Percentiles rank a stretch among this genome's conserved stretches.
These are phyloP conservation scores for Peromyscus aztecus DNA, from an alignment of 2,797 vertebrate species.

Conservation along the genomic window DNA sequence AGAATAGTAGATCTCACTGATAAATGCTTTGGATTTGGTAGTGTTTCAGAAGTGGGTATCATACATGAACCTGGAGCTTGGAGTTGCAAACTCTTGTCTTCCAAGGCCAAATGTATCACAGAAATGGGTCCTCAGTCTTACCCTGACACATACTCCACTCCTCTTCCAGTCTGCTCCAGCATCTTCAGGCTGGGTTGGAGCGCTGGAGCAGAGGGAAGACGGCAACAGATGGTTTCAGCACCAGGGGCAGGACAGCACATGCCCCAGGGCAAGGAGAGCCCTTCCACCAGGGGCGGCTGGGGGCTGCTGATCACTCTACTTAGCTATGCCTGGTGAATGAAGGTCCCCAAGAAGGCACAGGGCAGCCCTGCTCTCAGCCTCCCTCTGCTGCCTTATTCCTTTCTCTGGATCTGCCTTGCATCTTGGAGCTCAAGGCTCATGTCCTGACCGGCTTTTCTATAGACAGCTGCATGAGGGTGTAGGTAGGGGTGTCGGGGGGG, in stretches of 20 bases:
- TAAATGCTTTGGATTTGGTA: neutral
- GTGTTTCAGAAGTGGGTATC: neutral
- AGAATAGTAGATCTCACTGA: neutral
- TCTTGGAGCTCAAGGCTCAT: slow-evolving; percentile 37
- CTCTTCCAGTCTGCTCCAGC: neutral
- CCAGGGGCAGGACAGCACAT: neutral
- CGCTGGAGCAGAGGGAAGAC: neutral
- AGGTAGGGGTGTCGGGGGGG: slow-evolving; percentile 59
- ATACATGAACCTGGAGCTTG: neutral
- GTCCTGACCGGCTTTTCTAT: slow-evolving; percentile 21
- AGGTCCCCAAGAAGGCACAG: neutral
- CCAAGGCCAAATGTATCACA: neutral
- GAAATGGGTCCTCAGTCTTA: slow-evolving; percentile 46
- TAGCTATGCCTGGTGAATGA: neutral
- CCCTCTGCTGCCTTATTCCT: neutral
- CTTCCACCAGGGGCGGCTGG: neutral
- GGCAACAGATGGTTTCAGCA: slow-evolving; percentile 54
- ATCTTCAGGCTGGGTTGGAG: neutral
- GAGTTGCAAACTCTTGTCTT: slow-evolving; percentile 18
- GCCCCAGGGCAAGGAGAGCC: neutral
- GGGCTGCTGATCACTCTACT: neutral
- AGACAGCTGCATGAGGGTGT: slow-evolving; percentile 75
- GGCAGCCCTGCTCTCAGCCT: neutral
- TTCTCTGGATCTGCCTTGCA: neutral
- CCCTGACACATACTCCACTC: neutral